Percentiles rank a stretch among this genome's conserved stretches.
These are phyloP conservation scores for Hippocampus kuda DNA, from an alignment of 2,797 vertebrate genomes.

Conservation along the genomic window DNA sequence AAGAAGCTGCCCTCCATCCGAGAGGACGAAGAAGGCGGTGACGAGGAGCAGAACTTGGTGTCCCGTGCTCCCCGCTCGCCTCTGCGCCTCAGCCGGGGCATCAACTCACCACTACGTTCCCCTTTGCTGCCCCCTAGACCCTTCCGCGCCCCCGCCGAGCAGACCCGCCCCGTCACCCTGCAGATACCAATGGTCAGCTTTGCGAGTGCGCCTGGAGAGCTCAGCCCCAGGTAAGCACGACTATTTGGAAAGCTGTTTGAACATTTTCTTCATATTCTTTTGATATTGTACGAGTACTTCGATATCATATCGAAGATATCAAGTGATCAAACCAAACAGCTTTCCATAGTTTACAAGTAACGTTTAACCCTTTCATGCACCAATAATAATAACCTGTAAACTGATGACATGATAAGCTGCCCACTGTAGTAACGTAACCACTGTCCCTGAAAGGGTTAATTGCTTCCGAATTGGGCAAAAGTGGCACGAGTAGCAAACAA, in stretches of 20 bases:
- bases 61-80: slow-evolving; percentile 61
- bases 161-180: slow-evolving; percentile 61
- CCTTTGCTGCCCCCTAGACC: slow-evolving; percentile 64
- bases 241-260: neutral
- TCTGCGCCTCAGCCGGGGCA: slow-evolving; percentile 59
- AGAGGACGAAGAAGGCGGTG: slow-evolving; percentile 72
- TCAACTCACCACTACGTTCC: slow-evolving; percentile 69
- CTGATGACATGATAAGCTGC: too few species aligned
- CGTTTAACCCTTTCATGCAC: too few species aligned
- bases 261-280: too few species aligned
- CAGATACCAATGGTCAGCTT: slow-evolving; percentile 74
- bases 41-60: slow-evolving; percentile 62
- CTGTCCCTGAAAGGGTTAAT: too few species aligned
- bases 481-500: neutral
- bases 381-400: too few species aligned
- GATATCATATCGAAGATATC: too few species aligned
- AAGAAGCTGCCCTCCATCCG: slow-evolving; percentile 75
- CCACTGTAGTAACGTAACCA: too few species aligned
- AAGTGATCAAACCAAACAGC: too few species aligned
- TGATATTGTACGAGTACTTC: too few species aligned
- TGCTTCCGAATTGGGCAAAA: too few species aligned
- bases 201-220: slow-evolving; percentile 59
- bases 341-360: too few species aligned
- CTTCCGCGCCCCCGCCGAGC: slow-evolving; percentile 61
- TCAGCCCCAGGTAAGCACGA: slow-evolving; percentile 69